phyloP scores from a whole-genome alignment of 2,113 vertebrate genomes.

The Ochotona princeps region DNA sequence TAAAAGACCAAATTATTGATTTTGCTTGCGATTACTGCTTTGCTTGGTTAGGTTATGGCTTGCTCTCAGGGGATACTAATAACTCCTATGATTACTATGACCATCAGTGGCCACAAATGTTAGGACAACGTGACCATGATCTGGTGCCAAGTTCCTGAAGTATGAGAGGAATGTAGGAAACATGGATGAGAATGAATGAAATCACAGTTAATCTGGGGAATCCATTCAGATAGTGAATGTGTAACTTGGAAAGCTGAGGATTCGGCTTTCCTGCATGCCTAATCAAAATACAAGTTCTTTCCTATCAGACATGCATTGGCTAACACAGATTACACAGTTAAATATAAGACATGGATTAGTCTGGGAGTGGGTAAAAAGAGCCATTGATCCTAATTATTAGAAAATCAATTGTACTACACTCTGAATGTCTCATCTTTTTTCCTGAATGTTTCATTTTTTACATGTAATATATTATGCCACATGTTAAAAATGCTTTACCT shows the following conservation, averaged over 20 bases:
- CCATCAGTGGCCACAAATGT: neutral
- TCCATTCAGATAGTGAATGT: neutral
- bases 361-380: neutral
- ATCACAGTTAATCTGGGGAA: neutral
- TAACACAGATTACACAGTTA: neutral
- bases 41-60: neutral
- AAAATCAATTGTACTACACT: neutral
- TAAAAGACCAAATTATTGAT: neutral
- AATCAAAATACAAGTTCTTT: neutral
- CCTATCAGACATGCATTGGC: neutral
- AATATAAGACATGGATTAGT: neutral
- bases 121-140: neutral
- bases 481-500: conserved; percentile 8
- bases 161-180: neutral
- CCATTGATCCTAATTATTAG: neutral
- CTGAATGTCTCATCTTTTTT: neutral
- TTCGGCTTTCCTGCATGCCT: neutral
- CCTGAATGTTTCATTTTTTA: neutral
- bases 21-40: neutral
- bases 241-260: neutral
- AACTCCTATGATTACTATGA: neutral
- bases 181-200: neutral
- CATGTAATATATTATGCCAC: neutral
- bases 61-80: neutral
- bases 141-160: neutral